Evolutionary conservation across 2,888 invertebrate species (phyloP).

Genomic region (Erebia ligea): DNA sequence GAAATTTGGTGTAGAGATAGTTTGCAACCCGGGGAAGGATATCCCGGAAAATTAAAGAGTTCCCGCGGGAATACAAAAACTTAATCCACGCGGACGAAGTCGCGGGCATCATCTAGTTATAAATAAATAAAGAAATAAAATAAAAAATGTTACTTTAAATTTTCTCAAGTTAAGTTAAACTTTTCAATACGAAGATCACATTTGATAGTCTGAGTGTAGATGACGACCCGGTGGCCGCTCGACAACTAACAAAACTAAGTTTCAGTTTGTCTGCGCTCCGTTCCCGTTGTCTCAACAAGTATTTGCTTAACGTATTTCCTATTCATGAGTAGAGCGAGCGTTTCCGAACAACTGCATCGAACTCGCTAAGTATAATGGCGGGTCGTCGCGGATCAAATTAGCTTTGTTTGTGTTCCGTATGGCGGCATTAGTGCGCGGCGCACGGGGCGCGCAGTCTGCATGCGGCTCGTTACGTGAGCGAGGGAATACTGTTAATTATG

Average conservation of each 20-base stretch:
- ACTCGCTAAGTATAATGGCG: not conserved
- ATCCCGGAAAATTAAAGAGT: too few relatives aligned
- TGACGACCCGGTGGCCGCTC: not conserved
- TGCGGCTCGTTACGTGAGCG: not conserved
- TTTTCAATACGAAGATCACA: not conserved
- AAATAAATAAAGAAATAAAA: too few relatives aligned
- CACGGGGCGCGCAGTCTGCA: not conserved
- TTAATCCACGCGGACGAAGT: too few relatives aligned
- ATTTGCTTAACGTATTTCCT: not conserved
- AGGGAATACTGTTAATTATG: constrained; percentile 1
- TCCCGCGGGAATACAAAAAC: too few relatives aligned
- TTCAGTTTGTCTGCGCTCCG: not conserved
- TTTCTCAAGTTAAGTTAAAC: too few relatives aligned
- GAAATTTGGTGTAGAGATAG: too few relatives aligned
- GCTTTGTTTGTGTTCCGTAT: constrained; percentile 1
- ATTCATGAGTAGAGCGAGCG: not conserved
- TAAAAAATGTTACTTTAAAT: too few relatives aligned
- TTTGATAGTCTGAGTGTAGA: not conserved
- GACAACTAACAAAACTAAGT: not conserved
- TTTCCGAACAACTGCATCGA: constrained; percentile 3
- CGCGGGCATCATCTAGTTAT: too few relatives aligned
- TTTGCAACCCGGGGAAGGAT: too few relatives aligned
- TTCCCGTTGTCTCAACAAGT: not conserved
- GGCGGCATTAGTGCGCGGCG: not conserved
- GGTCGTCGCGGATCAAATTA: not conserved